Evolutionary conservation across 2,888 invertebrate genomes (phyloP), one percentile per base, ranked within the genome.

Genomic region (Catocala fraxini): DNA sequence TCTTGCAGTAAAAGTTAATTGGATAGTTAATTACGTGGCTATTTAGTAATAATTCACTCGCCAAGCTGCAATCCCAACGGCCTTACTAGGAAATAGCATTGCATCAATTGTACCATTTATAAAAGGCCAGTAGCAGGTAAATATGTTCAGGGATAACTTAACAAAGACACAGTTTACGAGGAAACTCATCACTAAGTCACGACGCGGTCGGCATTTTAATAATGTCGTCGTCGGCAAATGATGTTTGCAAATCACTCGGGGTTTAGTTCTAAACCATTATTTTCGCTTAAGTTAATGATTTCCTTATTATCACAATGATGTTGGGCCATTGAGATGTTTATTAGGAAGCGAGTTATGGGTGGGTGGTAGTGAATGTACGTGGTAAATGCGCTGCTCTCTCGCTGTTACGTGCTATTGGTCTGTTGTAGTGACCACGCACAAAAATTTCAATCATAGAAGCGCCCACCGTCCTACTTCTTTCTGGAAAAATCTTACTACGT

Each of bases 251-350:
- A 25, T 25, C 25, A 25, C 25, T 25, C 25, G 25, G 3, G 25
- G 25, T 25, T 25, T 25, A 25, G 49, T 39, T 52, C 54, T 25
- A 54, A 49, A 59, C 43, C 35, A 55, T 39, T 55, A 10, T 13
- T 11, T 48, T 25, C 12, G n/a, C 13, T 25, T 59, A 51, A 46
- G 45, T 56, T 62, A 48, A 68, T 62, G 43, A 59, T 41, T 73
- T 70, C 64, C 63, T 70, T 47, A 43, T 73, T 60, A 25, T 53
- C 34, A 7, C 13, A 11, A 42, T 46, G n/a, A 57, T 53, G 41
- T 59, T 47, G 47, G 34, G 13, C 11, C 0, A 25, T 35, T 48
- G 48, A 59, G 46, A 59, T 6, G 25, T 25, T 25, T 25, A 4
- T 25, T 11, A 34, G 46, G n/a, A n/a, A 15, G 33, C 33, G 41